Evolutionary conservation across 2,797 vertebrate genomes (phyloP).

Genomic region (Urosaurus nigricauda): DNA sequence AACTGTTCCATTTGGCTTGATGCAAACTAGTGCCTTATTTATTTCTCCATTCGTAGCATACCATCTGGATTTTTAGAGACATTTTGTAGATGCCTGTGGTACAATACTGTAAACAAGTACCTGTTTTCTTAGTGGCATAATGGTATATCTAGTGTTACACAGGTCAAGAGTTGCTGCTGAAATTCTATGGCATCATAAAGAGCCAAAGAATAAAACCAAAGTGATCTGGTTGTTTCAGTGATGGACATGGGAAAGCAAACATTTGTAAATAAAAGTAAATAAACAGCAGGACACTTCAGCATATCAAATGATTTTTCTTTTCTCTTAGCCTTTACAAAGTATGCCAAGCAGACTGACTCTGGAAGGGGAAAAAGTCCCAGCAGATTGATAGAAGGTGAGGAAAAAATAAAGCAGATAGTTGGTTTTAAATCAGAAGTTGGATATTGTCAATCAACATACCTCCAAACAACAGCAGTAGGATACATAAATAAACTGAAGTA

Average conservation of each 20-base stretch:
- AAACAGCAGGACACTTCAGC: slow-evolving; percentile 13
- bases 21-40: slow-evolving; percentile 32
- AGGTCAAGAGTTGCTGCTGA: neutral
- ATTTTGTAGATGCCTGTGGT: neutral
- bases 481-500: neutral
- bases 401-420: slow-evolving; percentile 34
- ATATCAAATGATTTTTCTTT: neutral
- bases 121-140: neutral
- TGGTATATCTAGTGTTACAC: slow-evolving; percentile 26
- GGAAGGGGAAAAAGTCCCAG: neutral
- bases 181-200: neutral
- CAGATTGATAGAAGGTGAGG: slow-evolving; percentile 1
- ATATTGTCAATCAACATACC: neutral
- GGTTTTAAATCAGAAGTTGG: slow-evolving; percentile 23
- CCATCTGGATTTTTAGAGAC: slow-evolving; percentile 20
- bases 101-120: slow-evolving; percentile 35
- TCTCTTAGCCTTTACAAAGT: slow-evolving; percentile 8
- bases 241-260: neutral
- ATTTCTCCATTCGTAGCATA: slow-evolving; percentile 30
- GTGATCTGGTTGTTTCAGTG: neutral
- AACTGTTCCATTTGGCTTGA: slow-evolving; percentile 34
- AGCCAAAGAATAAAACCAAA: neutral
- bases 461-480: slow-evolving; percentile 1
- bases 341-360: slow-evolving; percentile 8
- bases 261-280: neutral